These are phyloP conservation scores for Apis laboriosa DNA, from an alignment of 1,140 invertebrate species.

Conservation along the genomic window DNA sequence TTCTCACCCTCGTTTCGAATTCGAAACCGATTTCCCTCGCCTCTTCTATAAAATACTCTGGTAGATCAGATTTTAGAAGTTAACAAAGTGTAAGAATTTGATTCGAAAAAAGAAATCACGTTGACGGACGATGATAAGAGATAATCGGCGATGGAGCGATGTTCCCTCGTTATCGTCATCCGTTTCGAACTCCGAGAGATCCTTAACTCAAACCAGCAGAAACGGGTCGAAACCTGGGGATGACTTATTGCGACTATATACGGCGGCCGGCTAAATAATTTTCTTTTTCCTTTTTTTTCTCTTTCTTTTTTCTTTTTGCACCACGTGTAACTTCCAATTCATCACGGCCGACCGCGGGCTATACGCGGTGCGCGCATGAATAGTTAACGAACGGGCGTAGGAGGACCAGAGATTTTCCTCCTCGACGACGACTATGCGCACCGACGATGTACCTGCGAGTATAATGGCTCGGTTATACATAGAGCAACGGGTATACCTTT, in stretches of 20 bases:
- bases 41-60: too few species aligned
- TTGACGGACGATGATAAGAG: neutral
- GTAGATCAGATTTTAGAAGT: too few species aligned
- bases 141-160: neutral
- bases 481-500: constrained; percentile 25
- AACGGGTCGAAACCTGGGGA: constrained; percentile 32
- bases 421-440: constrained; percentile 46
- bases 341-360: constrained; percentile 62
- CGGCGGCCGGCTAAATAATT: constrained; percentile 30
- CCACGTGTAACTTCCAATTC: constrained; percentile 53
- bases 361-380: constrained; percentile 57
- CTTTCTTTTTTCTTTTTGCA: neutral
- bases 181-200: neutral
- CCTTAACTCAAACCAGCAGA: constrained; percentile 8
- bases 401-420: constrained; percentile 62
- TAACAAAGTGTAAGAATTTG: too few species aligned
- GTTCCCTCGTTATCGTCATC: constrained; percentile 17
- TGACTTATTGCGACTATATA: constrained; percentile 35
- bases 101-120: neutral
- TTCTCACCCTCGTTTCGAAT: neutral
- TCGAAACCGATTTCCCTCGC: neutral
- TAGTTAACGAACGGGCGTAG: constrained; percentile 66
- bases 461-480: constrained; percentile 51
- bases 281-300: too few species aligned
- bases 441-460: constrained; percentile 55